These are phyloP conservation scores for Phataginus tricuspis DNA, from an alignment of 2,797 vertebrate species.

Conservation along the genomic window DNA sequence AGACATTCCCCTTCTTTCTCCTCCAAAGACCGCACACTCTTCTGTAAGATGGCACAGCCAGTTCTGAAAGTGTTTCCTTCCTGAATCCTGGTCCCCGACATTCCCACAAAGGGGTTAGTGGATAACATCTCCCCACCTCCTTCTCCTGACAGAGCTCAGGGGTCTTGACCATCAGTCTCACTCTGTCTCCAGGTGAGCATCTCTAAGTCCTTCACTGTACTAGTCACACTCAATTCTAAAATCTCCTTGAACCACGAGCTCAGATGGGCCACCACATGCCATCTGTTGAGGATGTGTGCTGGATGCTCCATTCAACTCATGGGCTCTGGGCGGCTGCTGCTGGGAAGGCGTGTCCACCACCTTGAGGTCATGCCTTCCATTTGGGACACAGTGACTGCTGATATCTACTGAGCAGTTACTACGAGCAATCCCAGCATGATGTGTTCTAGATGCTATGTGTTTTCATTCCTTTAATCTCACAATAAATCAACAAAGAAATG, in stretches of 20 bases:
- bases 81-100: neutral
- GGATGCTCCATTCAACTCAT: neutral
- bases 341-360: neutral
- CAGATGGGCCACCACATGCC: neutral
- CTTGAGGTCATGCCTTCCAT: neutral
- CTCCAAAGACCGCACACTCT: neutral
- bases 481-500: neutral
- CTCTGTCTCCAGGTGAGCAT: neutral
- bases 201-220: neutral
- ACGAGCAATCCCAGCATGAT: too few species aligned
- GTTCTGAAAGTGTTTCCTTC: neutral
- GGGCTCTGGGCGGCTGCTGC: neutral
- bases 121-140: neutral
- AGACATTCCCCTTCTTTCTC: neutral
- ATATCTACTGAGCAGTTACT: neutral
- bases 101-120: neutral
- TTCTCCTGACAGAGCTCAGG: neutral
- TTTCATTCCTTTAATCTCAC: neutral
- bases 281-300: neutral
- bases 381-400: neutral
- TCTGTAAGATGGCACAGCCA: neutral
- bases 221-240: neutral
- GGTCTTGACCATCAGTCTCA: neutral
- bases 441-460: neutral
- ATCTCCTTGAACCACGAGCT: neutral